Evolutionary conservation across 2,797 vertebrate species (phyloP).

Genomic region (Chelidonichthys spinosus): DNA sequence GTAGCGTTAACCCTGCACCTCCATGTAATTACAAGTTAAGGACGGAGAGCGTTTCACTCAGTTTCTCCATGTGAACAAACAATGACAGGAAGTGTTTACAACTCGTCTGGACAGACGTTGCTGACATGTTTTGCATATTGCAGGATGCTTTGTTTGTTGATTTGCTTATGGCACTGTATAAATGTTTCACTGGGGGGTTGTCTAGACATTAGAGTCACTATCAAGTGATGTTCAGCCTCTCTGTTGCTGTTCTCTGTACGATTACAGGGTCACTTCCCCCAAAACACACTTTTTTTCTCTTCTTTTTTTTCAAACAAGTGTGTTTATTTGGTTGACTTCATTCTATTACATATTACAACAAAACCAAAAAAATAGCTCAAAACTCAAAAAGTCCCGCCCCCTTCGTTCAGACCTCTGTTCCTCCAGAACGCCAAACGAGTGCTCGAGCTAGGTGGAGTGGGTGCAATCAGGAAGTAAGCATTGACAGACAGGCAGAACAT

Average conservation of each 20-base stretch:
- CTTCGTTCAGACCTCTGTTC: no score
- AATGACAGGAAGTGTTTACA: constrained; percentile 65
- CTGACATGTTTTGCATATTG: constrained; percentile 14
- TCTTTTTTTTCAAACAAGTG: no score
- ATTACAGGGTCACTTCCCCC: constrained; percentile 2
- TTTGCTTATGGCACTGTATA: not conserved
- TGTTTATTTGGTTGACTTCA: not conserved
- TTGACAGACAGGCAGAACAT: no score
- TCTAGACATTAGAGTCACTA: no score
- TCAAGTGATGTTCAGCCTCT: constrained; percentile 31
- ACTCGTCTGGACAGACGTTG: constrained; percentile 31
- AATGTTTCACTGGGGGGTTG: no score
- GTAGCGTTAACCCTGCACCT: constrained; percentile 73
- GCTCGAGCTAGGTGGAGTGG: no score
- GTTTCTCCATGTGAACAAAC: constrained; percentile 65
- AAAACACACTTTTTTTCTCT: not conserved
- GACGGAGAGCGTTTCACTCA: constrained; percentile 36
- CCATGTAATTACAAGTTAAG: constrained; percentile 64
- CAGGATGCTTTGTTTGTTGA: not conserved
- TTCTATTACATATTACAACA: no score
- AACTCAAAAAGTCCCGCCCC: no score
- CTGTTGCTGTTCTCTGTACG: not conserved
- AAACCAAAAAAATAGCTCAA: no score
- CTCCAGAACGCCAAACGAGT: no score
- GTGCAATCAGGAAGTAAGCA: no score